Evolutionary conservation across 2,797 vertebrate species (phyloP), one percentile per base, ranked within the genome.

Genomic region (Cuniculus paca): DNA sequence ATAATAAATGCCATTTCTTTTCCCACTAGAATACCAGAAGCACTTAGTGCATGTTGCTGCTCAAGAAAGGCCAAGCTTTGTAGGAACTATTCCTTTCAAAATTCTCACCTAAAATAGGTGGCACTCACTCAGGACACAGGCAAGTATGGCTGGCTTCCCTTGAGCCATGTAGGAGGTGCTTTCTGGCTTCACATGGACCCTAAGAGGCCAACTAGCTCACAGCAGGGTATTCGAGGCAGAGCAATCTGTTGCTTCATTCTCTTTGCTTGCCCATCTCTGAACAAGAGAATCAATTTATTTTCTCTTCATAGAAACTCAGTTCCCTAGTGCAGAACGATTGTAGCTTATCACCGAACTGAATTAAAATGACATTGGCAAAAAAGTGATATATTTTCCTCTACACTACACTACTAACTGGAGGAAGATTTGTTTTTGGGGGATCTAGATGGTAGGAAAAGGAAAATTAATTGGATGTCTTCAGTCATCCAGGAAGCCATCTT

Each of bases 271-370:
- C 77, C 24, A 45, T 78, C 75, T 88, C 42, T 77, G 88, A 92
- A 58, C 61, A 94, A 80, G n/a, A 80, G 11, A 93, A 77, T 72
- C 36, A 28, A 85, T 82, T 68, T 42, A 68, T 94, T 93, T 93
- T 85, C 58, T 93, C 52, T 90, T 72, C 81, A 60, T 75, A 90
- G 84, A 95, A 95, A 95, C 45, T 77, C 56, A 75, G 58, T 87
- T 94, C 68, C 56, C 34, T 20, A 34, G 39, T 77, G 63, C 39
- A 94, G 92, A 91, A 91, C 72, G 61, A 84, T 56, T 88, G 82
- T 63, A 90, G 91, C 68, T 95, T 91, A 93, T 87, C 90, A 87
- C 3, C 61, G 96, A 94, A 91, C 34, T 72, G 78, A 89, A 94
- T 88, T 90, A 94, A 95, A 96, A 88, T 94, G 52, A 89, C 36